Base-by-base conservation (phyloP, 2,888 invertebrate genomes). In the Xanthostigma xanthostigma region DNA sequence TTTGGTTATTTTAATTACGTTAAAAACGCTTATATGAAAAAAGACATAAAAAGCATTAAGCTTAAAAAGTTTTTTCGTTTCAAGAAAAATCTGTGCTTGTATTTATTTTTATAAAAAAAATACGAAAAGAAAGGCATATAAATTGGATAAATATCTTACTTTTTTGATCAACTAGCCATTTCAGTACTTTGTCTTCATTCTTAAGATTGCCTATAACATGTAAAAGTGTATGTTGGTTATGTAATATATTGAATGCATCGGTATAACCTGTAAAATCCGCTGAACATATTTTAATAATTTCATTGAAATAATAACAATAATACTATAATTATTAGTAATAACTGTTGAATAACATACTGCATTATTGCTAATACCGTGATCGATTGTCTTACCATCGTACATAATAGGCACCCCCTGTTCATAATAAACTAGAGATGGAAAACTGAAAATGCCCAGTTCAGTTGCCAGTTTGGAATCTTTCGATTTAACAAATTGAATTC, bases 131-230 rank as follows among this genome's bases (percentile, higher is more conserved):
- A 44, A 52, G 48, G 52, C 55, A 53, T 53, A 53, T 53, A 48
- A 56, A 54, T 53, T 51, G 74, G 71, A 71, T 72, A 74, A 73
- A 75, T 72, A 76, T 79, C 90, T 90, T 90, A 90, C 90, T 89
- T 87, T 90, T 89, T 78, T 91, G 90, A 76, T 87, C 84, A 76
- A 89, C 78, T 75, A 92, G 84, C 91, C 91, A 92, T 78, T 87
- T 85, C 78, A 92, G 83, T 76, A 92, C 90, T 79, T 86, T 87
- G 74, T 87, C 86, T 81, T 91, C 89, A 70, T 88, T 84, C 79
- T 80, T 87, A 78, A 91, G 87, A 80, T 90, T 84, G 79, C 90
- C 90, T 90, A 82, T 76, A 82, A 76, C 71, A 70, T 12, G 27
- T 48, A 17, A 12, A 9, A 47, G 34, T 43, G 27, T 27, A 6